These are phyloP conservation scores for Muntiacus muntjak DNA, from an alignment of 2,113 vertebrate species.

Conservation along the genomic window DNA sequence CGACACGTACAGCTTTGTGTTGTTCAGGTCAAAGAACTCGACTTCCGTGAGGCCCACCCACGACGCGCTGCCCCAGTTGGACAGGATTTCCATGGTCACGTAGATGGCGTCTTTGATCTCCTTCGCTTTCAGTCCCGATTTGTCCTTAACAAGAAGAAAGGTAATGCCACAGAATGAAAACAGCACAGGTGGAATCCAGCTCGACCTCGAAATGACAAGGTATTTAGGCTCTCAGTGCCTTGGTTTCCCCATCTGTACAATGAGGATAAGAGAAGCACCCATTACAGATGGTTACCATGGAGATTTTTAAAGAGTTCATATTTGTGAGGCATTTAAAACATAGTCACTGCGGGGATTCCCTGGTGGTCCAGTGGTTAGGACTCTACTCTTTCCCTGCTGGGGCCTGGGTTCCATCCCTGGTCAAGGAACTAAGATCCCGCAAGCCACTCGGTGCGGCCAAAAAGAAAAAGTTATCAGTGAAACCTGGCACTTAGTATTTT, in stretches of 20 bases:
- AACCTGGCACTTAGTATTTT: neutral
- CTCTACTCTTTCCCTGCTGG: neutral
- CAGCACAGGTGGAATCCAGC: neutral
- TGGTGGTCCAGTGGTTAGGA: neutral
- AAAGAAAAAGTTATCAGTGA: neutral
- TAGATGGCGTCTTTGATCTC: conserved; percentile 84
- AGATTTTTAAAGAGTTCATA: neutral
- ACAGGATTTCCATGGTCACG: conserved; percentile 94
- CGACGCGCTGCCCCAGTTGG: conserved; percentile 90
- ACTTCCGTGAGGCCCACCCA: conserved; percentile 91
- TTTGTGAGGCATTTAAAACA: neutral
- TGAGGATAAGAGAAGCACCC: neutral
- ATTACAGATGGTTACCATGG: neutral
- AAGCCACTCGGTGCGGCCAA: neutral
- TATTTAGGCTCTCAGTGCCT: too few species aligned
- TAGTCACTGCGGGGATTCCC: neutral
- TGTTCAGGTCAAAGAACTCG: conserved; percentile 90
- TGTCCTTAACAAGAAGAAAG: conserved; percentile 45
- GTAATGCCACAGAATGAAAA: neutral
- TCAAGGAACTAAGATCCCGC: neutral
- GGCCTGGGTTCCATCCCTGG: neutral
- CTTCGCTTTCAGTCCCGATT: neutral
- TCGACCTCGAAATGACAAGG: fast-evolving
- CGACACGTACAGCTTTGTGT: conserved; percentile 89
- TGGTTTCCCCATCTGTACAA: neutral